Evolutionary conservation across 2,888 invertebrate genomes (phyloP), one percentile per base, ranked within the genome.

Genomic region (Lasioglossum leucozonium): DNA sequence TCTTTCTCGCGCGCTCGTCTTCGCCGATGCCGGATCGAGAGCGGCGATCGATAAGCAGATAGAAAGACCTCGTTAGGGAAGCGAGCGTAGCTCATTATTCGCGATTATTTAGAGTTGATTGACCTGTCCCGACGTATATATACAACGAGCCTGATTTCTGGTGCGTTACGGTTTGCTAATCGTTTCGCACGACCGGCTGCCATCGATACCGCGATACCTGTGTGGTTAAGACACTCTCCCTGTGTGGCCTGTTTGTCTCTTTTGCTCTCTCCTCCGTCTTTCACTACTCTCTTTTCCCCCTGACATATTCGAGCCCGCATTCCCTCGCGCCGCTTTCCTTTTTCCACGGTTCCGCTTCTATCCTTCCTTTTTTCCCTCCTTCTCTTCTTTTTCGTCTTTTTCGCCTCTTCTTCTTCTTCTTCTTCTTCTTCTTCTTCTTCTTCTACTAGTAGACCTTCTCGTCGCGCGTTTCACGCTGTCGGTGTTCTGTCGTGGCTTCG

Each of bases 81-180:
- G 69, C 76, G 80, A 73, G 72, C 78, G 65, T 51, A 51, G 42
- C 85, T 87, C 65, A 86, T 85, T 80, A 79, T 77, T 69, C 58
- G 83, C 81, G 85, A 91, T 93, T 92, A 92, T 89, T 89, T 89
- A 88, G 88, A 82, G 89, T 91, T 90, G 90, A 91, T 88, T 91
- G 91, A 92, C 89, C 91, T 89, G 91, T 90, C 88, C 87, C 75
- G 86, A 83, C 76, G 85, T 83, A 86, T 89, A 58, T 62, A 62
- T 22, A 87, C 81, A 73, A 84, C 86, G 80, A 86, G 79, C 67
- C 82, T 84, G 89, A 91, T 92, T 91, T 91, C 81, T 91, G 91
- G 88, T 87, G 90, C 90, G 92, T 90, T 90, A 91, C 91, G 92
- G 92, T 90, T 91, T 92, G 89, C 90, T 93, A 93, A 94, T 94